Conservation (phyloP, 2,888 invertebrate species). For the Neoitamus cyanurus region DNA sequence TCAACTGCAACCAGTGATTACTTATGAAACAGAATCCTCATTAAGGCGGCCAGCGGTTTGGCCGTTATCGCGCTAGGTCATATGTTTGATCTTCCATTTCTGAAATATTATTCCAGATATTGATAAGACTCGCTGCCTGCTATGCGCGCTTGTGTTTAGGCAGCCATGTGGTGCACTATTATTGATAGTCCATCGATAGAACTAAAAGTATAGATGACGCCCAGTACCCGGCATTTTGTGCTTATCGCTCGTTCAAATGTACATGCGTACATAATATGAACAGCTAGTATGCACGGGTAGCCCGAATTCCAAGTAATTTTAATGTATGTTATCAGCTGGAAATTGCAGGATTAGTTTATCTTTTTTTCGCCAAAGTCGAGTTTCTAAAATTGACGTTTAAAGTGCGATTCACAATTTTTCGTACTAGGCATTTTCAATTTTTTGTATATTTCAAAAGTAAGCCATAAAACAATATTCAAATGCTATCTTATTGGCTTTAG, state of each 20-base stretch:
- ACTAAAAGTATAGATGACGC: background rate
- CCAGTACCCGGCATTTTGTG: background rate
- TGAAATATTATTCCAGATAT: background rate
- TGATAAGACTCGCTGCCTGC: background rate
- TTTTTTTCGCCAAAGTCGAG: background rate
- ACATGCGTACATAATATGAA: background rate
- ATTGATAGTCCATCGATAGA: background rate
- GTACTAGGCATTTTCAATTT: background rate
- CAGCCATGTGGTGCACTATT: background rate
- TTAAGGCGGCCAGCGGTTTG: background rate
- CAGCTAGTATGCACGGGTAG: background rate
- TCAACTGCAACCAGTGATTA: background rate
- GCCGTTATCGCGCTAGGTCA: conserved; percentile 14
- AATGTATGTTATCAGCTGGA: background rate
- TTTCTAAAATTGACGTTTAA: background rate
- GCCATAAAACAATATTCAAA: background rate
- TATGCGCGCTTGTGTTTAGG: background rate
- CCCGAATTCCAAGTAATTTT: background rate
- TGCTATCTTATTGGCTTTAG: background rate
- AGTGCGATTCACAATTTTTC: background rate
- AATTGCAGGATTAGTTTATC: background rate
- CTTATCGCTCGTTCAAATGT: too few relatives aligned
- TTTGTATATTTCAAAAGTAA: background rate
- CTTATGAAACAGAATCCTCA: background rate
- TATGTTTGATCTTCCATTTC: conserved; percentile 14